Evolutionary conservation across 1,140 invertebrate genomes (phyloP).

Genomic region (Octopus bimaculoides): DNA sequence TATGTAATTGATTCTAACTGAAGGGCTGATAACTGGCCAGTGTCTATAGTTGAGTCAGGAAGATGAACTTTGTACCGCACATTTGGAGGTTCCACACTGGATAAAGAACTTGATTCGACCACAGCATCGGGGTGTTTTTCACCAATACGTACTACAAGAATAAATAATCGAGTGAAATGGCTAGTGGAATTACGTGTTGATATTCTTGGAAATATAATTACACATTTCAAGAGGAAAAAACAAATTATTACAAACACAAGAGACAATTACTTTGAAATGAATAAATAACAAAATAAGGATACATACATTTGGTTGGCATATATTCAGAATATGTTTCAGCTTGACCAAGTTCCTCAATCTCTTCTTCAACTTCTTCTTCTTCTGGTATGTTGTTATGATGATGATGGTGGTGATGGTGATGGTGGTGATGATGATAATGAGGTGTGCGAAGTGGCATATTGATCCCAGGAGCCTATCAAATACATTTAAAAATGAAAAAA

Average conservation of each 20-base stretch:
- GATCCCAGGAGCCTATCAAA: background rate
- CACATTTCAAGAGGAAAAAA: no score
- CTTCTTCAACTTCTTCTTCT: conserved; percentile 74
- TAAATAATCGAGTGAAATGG: no score
- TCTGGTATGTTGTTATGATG: conserved; percentile 25
- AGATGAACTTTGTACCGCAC: conserved; percentile 86
- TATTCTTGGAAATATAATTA: no score
- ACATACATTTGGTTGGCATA: conserved; percentile 89
- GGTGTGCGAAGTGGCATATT: background rate
- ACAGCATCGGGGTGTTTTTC: conserved; percentile 98
- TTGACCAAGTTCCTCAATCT: conserved; percentile 95
- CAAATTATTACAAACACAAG: no score
- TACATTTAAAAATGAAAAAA: background rate
- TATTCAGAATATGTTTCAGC: conserved; percentile 98
- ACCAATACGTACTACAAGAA: conserved; percentile 80
- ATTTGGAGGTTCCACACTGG: conserved; percentile 92
- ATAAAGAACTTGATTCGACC: conserved; percentile 96
- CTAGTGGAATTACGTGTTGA: no score
- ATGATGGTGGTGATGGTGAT: background rate
- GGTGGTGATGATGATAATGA: background rate
- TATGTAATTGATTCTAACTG: conserved; percentile 96
- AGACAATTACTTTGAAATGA: no score
- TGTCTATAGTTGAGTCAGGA: conserved; percentile 81
- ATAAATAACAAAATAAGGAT: background rate
- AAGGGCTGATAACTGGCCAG: conserved; percentile 85